These are phyloP conservation scores for Lepus americanus DNA, from an alignment of 2,113 vertebrate genomes.

Conservation along the genomic window DNA sequence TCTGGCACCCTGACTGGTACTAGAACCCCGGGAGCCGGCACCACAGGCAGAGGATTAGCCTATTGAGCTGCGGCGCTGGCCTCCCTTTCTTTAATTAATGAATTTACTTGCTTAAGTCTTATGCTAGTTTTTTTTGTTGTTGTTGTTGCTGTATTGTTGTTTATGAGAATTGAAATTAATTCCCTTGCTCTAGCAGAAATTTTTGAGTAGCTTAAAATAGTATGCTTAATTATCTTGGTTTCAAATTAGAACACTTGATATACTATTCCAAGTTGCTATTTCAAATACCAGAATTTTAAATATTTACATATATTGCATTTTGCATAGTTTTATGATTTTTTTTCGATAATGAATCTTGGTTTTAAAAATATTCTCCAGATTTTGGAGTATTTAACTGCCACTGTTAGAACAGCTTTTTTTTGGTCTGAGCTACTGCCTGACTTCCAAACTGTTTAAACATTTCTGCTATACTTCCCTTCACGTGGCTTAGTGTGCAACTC, in stretches of 20 bases:
- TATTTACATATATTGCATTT: conserved; percentile 33
- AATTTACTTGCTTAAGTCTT: not conserved
- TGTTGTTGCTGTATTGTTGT: not conserved
- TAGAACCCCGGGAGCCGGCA: no score
- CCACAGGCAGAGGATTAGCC: no score
- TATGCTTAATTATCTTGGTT: conserved; percentile 19
- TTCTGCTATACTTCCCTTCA: conserved; percentile 32
- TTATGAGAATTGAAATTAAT: conserved; percentile 3
- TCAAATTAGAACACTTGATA: conserved; percentile 11
- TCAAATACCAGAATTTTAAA: conserved; percentile 57
- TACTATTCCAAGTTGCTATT: conserved; percentile 35
- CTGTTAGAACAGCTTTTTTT: conserved; percentile 66
- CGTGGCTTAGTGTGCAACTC: conserved; percentile 43
- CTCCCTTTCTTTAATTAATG: conserved; percentile 4
- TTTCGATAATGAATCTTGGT: conserved; percentile 41
- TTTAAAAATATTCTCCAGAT: conserved; percentile 57
- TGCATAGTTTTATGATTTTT: conserved; percentile 53
- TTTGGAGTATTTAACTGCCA: conserved; percentile 53
- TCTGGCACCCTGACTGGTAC: no score
- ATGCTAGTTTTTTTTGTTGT: not conserved
- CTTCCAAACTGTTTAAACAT: conserved; percentile 45
- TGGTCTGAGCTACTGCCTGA: conserved; percentile 17
- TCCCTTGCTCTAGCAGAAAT: not conserved
- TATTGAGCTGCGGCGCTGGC: no score
- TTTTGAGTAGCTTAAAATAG: conserved; percentile 59